Base-by-base conservation (phyloP, 2,797 vertebrate species). In the Scolopax bukidnonensis region DNA sequence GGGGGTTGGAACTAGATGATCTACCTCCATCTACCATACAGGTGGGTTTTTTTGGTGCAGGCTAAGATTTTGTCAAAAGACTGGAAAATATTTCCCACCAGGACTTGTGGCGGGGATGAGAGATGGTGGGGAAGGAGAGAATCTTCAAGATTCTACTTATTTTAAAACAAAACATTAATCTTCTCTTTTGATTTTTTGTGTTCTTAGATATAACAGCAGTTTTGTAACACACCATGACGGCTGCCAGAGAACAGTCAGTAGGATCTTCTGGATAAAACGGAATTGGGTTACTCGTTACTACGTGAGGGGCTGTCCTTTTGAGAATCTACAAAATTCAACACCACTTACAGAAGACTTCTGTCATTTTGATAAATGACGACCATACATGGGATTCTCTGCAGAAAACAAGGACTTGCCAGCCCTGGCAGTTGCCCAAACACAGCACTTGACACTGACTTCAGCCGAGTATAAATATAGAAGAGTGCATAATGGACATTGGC, bases 321-420 rank as follows among this genome's bases (percentile, higher is more conserved):
- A 91, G 38, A 68, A 63, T 65, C 60, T 67, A 8, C 2, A 3
- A 81, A 83, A 92, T 60, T 16, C 33, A 70, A 11, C 16, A 36
- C 61, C 51, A 63, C 54, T 43, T 94, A 36, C 33, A 84, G 69
- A 88, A 61, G 33, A 20, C 5, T 74, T 67, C 63, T 48, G 18
- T 69, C 33, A 53, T 76, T 84, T 40, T 89, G 70, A 90, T 48
- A 93, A 94, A 88, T 82, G 40, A 87, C 2, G 4, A 56, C 24
- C 17, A 60, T 63, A 51, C 17, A 16, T 53, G 40, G 47, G 50
- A 82, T 24, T 89, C 68, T 95, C 63, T 25, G 43, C 47, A 73
- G 67, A 90, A 95, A 90, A 89, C 33, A 94, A 65, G 59, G 67
- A 73, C 43, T 79, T 92, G 56, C 32, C 82, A 90, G 23, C 30